Evolutionary conservation across 2,797 vertebrate species (phyloP).

Genomic region (Poeciliopsis turneri): DNA sequence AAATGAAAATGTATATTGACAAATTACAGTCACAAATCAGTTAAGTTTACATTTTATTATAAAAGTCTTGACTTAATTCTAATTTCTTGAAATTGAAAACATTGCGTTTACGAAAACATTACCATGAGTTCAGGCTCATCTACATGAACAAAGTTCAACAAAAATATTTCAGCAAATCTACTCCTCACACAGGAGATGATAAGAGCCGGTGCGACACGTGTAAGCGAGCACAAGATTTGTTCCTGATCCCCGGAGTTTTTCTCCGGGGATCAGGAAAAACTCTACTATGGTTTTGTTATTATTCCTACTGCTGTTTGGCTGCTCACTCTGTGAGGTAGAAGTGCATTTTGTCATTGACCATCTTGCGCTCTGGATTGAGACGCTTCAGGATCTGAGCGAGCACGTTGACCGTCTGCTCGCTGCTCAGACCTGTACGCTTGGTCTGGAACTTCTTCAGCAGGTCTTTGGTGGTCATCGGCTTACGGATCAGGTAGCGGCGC

Average conservation of each 20-base stretch:
- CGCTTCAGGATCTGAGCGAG: constrained; percentile 94
- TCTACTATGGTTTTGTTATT: background rate
- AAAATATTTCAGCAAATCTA: constrained; percentile 1
- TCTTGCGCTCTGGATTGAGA: constrained; percentile 93
- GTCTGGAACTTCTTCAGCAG: constrained; percentile 97
- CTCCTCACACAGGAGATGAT: background rate
- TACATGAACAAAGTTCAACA: constrained; percentile 12
- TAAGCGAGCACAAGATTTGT: background rate
- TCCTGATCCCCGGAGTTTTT: no score
- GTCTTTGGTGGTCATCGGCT: constrained; percentile 97
- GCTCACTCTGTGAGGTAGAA: constrained; percentile 93
- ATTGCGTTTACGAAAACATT: background rate
- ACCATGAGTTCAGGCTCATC: constrained; percentile 19
- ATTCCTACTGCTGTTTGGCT: background rate
- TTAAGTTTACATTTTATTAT: constrained; percentile 50
- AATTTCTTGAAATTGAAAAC: background rate
- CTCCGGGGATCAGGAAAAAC: no score
- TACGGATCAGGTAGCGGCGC: constrained; percentile 90
- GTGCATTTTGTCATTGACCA: constrained; percentile 94
- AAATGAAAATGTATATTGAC: background rate
- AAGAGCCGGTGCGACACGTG: no score
- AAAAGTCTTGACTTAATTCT: constrained; percentile 28
- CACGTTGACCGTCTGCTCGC: constrained; percentile 93
- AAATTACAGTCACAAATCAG: background rate
- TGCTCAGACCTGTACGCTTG: constrained; percentile 93